Conservation (phyloP, 1,140 invertebrate genomes). For the Musca domestica region DNA sequence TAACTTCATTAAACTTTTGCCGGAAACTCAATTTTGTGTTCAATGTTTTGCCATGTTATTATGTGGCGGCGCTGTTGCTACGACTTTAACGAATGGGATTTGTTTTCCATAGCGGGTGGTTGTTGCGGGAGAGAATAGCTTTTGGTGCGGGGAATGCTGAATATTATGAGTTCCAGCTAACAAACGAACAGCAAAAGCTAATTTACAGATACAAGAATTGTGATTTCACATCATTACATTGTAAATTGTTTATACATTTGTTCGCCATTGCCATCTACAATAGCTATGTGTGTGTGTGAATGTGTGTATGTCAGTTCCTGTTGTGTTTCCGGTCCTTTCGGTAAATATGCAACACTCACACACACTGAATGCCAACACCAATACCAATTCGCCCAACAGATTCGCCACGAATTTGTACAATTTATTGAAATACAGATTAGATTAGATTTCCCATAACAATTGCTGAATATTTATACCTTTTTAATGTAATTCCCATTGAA, state of each 20-base stretch:
- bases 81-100: too few species aligned
- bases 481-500: background rate
- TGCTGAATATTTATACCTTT: constrained; percentile 16
- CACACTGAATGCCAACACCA: background rate
- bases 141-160: too few species aligned
- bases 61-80: too few species aligned
- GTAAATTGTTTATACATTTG: constrained; percentile 19
- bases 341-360: background rate
- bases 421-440: background rate
- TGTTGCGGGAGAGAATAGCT: too few species aligned
- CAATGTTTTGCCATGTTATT: too few species aligned
- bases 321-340: background rate
- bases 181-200: too few species aligned
- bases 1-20: constrained; percentile 15
- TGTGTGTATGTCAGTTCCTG: too few species aligned
- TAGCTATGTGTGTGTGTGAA: background rate
- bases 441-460: background rate
- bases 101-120: too few species aligned
- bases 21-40: constrained; percentile 7
- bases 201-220: too few species aligned
- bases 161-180: too few species aligned
- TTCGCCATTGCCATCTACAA: background rate
- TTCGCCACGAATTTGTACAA: background rate
- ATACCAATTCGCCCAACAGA: background rate
- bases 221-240: constrained; percentile 9